A percentile compares a stretch with the other conserved stretches of the same genome.
These are phyloP conservation scores for Trachythela sp. DNA, from an alignment of 64 coral and sea anemone genomes.

Conservation along the genomic window DNA sequence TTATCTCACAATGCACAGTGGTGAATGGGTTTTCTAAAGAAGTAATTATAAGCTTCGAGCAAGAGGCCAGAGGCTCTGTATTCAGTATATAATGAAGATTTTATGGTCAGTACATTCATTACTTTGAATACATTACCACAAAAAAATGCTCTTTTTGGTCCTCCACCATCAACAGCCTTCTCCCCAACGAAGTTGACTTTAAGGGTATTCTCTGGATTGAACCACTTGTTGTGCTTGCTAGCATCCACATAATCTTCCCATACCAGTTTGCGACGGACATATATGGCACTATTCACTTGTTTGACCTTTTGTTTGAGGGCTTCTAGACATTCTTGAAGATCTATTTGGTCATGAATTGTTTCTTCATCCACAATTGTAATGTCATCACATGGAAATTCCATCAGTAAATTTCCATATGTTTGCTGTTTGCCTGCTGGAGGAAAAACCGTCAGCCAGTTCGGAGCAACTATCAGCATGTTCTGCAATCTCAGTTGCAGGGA, in stretches of 20 bases:
- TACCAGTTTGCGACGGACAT: not conserved
- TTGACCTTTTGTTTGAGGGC: not conserved
- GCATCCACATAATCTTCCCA: not conserved
- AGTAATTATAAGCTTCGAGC: too few species aligned
- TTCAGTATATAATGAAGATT: too few species aligned
- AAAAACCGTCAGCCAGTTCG: not conserved
- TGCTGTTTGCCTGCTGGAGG: not conserved
- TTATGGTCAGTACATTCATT: too few species aligned
- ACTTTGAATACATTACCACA: too few species aligned
- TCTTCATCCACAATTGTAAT: not conserved
- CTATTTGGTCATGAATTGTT: not conserved
- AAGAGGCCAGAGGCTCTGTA: too few species aligned
- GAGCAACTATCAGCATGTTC: not conserved
- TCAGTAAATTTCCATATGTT: not conserved
- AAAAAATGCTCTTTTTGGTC: conserved; percentile 9
- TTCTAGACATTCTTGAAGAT: not conserved
- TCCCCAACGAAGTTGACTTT: not conserved
- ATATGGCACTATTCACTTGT: not conserved
- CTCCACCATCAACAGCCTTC: not conserved
- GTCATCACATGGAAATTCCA: not conserved
- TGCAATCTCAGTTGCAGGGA: not conserved
- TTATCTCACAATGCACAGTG: too few species aligned
- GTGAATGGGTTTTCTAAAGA: too few species aligned
- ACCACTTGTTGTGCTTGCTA: not conserved
- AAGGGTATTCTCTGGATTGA: not conserved